Base-by-base conservation (phyloP, 2,888 invertebrate species). In the Agonopterix arenella region DNA sequence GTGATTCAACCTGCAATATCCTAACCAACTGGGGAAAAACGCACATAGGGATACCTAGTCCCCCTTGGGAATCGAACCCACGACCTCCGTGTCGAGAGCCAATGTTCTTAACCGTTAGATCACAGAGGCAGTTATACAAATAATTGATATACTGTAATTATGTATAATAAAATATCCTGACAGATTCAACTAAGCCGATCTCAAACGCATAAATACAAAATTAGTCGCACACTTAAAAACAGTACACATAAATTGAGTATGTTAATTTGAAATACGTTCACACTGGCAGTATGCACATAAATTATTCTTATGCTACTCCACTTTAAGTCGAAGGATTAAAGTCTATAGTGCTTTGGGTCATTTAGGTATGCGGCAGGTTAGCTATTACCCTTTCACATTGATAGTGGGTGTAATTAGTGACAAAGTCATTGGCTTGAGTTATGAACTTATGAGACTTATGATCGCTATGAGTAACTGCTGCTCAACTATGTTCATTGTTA, bases 241-340 rank as follows among this genome's bases (percentile, higher is more conserved):
- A 11, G n/a, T 38, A 47, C 47, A 43, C 49, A 50, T 41, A 46
- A 47, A 52, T 63, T 59, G 60, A 56, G 57, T 57, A 56, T 61
- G 52, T 51, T 57, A 53, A 55, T 55, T 54, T 60, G 46, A 65
- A 56, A 61, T 62, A 57, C 57, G 55, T 64, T 64, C 62, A 55
- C 69, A 63, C 68, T 62, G 61, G 61, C 58, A 61, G 43, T 57
- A 65, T 63, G 64, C 59, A 61, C 63, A 70, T 73, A 69, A 64
- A 68, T 73, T 68, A 64, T 48, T 44, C 38, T 46, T 13, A 37
- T n/a, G n/a, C 40, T 5, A 40, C 40, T 9, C n/a, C 1, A 40
- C 40, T n/a, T 40, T 40, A 40, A 40, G 40, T 9, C 40, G 1
- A 40, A n/a, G 40, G 5, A 28, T 5, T 28, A 28, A 5, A 28